Percentiles rank a stretch among this genome's conserved stretches.
Evolutionary conservation across 2,888 invertebrate genomes (phyloP).

Genomic region (Girardia tigrina): DNA sequence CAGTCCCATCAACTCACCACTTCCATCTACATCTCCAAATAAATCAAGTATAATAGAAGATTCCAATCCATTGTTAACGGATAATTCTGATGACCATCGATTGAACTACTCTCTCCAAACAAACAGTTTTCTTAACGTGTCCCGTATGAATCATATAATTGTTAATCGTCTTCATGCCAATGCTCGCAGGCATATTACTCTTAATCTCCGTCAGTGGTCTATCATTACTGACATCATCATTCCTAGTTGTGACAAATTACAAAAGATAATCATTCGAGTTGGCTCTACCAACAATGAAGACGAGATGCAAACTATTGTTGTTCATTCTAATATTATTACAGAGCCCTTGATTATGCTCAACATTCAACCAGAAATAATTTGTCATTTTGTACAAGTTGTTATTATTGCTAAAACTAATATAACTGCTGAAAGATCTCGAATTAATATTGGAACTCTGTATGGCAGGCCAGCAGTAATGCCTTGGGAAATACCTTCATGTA

Average conservation of each 20-base stretch:
- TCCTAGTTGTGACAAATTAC: slow-evolving; percentile 51
- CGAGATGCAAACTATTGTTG: slow-evolving; percentile 69
- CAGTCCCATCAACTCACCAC: slow-evolving; percentile 38
- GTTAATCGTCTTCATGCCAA: slow-evolving; percentile 75
- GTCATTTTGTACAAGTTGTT: slow-evolving; percentile 75
- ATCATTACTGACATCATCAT: slow-evolving; percentile 66
- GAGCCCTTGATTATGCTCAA: slow-evolving; percentile 72
- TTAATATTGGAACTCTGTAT: slow-evolving; percentile 80
- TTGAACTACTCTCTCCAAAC: slow-evolving; percentile 25
- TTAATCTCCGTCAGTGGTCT: slow-evolving; percentile 75
- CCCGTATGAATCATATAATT: slow-evolving; percentile 66
- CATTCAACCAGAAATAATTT: slow-evolving; percentile 74
- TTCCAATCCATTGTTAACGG: slow-evolving; percentile 55
- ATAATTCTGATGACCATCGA: slow-evolving; percentile 55
- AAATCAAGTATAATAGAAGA: slow-evolving; percentile 31
- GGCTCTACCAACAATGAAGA: slow-evolving; percentile 56
- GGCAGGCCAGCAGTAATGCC: slow-evolving; percentile 66
- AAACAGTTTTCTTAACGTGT: slow-evolving; percentile 51
- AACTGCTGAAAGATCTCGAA: slow-evolving; percentile 66
- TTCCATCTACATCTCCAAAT: slow-evolving; percentile 26
- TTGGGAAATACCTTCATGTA: slow-evolving; percentile 53
- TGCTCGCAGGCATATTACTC: slow-evolving; percentile 73
- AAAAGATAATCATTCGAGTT: background rate
- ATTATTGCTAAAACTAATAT: slow-evolving; percentile 77
- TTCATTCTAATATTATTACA: slow-evolving; percentile 71